These are phyloP conservation scores for Campoletis sonorensis DNA, from an alignment of 1,140 invertebrate species.

Conservation along the genomic window DNA sequence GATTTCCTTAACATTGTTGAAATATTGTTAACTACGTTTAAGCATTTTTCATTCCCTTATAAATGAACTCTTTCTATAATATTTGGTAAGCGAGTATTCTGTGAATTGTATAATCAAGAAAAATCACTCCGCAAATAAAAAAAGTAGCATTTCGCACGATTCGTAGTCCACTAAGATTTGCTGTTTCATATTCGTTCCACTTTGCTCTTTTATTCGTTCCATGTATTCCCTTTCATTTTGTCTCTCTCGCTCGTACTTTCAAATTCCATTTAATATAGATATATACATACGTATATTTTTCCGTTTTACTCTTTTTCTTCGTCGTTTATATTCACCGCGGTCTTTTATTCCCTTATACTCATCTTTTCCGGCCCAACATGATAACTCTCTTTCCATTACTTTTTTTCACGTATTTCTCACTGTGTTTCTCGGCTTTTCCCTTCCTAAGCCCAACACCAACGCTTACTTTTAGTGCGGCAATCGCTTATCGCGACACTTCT, in stretches of 20 bases:
- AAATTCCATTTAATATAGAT: not conserved
- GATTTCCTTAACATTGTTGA: not conserved
- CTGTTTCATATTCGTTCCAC: slow-evolving; percentile 4
- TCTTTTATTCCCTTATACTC: slow-evolving; percentile 26
- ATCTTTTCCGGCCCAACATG: slow-evolving; percentile 9
- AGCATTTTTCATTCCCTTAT: not conserved
- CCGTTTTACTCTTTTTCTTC: not conserved
- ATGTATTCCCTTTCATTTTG: not conserved
- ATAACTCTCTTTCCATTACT: slow-evolving; percentile 17
- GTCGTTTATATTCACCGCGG: not conserved
- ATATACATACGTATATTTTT: no score
- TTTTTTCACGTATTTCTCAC: slow-evolving; percentile 11
- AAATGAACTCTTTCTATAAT: no score
- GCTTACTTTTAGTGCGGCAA: slow-evolving; percentile 26
- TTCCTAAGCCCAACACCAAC: not conserved
- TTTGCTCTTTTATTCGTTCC: slow-evolving; percentile 15
- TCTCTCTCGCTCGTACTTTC: not conserved
- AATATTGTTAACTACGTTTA: not conserved
- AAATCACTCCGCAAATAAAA: not conserved
- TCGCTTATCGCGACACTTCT: slow-evolving; percentile 32
- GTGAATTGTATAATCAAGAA: not conserved
- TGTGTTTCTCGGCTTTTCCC: slow-evolving; percentile 15
- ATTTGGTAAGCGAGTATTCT: no score
- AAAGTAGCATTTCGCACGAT: not conserved
- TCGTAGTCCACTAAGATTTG: slow-evolving; percentile 9